Base-by-base conservation (phyloP, 2,888 invertebrate species). In the Sinhomidia bicolor region DNA sequence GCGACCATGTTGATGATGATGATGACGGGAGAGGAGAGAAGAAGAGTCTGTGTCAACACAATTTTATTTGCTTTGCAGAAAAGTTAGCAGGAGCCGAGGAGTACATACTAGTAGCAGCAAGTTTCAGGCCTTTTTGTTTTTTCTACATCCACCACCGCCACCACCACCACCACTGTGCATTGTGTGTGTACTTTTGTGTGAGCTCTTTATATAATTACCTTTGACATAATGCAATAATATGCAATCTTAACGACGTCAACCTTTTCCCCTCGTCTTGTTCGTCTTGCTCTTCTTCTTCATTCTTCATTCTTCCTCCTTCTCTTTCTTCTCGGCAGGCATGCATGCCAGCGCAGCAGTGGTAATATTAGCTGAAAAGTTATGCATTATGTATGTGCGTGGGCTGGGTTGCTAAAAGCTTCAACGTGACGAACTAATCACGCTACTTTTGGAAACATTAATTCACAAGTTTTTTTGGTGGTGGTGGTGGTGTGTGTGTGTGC, bases 181-280 rank as follows among this genome's bases (percentile, higher is more conserved):
- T 65, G 65, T 36, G n/a, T 65, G 36, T 4, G 10, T n/a, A n/a
- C 14, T 29, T 23, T n/a, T 44, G 41, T 68, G 12, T 36, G 44
- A 23, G 44, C 47, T 74, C 47, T 74, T 44, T 23, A 47, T 47
- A 74, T 74, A 74, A 74, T 74, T 74, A 74, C 74, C 47, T 74
- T 74, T 76, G 76, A 76, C 76, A 76, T 54, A 76, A 76, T 76
- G 51, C 76, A 54, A 76, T 76, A 76, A 71, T 44, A 20, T 23
- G 71, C 71, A 17, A 71, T 71, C 44, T 71, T 71, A 71, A 71
- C 44, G 44, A 71, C 65, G 29, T 71, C 71, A 71, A 71, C 23
- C 23, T 44, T 71, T 44, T 44, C 29, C 0, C 44, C 41, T 44
- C 20, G 10, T 32, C n/a, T 32, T 12, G 9, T 57, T 23, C 51